Conservation (phyloP, 2,113 vertebrate species). For the Panthera leo region DNA sequence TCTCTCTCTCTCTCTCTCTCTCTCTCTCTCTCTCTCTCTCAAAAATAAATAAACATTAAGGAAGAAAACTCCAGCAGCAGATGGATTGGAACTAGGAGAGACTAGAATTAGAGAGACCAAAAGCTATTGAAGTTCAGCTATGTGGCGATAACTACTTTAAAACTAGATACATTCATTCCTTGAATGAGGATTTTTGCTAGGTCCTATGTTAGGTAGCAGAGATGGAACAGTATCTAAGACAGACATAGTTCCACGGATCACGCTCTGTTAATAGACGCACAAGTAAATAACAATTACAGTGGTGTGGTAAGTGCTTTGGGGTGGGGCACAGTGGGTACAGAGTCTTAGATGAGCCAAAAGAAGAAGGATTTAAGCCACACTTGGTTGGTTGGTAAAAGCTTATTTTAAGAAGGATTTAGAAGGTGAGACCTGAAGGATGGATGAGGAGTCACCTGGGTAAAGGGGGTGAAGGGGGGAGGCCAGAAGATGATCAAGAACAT, state of each 20-base stretch:
- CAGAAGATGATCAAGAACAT: not conserved
- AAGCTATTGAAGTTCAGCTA: not conserved
- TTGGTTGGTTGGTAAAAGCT: not conserved
- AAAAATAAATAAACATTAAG: too few relatives aligned
- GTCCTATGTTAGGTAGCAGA: not conserved
- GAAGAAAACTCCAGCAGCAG: not conserved
- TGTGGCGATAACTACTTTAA: not conserved
- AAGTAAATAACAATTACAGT: not conserved
- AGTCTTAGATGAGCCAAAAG: not conserved
- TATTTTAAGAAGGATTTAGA: not conserved
- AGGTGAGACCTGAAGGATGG: not conserved
- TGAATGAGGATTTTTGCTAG: not conserved
- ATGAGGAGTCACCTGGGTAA: not conserved
- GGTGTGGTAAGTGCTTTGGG: not conserved
- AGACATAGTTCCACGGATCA: not conserved
- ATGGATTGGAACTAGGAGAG: not conserved
- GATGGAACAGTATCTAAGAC: not conserved
- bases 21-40: too few relatives aligned
- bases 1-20: too few relatives aligned
- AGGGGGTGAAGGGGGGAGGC: fast-evolving
- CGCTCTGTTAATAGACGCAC: not conserved
- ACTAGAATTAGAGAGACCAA: not conserved
- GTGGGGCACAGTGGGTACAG: not conserved
- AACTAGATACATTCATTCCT: not conserved
- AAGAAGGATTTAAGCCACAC: not conserved